A percentile compares a stretch with the other conserved stretches of the same genome.
Evolutionary conservation across 2,797 vertebrate species (phyloP).

Genomic region (Knipowitschia caucasica): DNA sequence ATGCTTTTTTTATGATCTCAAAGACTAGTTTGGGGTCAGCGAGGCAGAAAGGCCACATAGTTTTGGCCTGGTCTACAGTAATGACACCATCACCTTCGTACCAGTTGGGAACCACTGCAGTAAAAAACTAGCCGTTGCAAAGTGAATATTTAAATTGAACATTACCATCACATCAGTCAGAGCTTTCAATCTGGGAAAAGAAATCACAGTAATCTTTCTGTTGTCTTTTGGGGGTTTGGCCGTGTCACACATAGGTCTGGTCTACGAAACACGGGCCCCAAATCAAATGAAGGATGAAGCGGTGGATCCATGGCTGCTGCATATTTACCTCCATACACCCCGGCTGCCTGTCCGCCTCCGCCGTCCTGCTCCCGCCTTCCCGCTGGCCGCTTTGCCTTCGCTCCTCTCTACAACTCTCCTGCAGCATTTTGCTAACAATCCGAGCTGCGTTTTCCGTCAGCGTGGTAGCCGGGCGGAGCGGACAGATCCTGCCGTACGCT

Average conservation of each 20-base stretch:
- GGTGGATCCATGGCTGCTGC: conserved; percentile 40
- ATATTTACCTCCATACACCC: conserved; percentile 94
- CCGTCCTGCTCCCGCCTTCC: conserved; percentile 44
- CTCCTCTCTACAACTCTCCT: conserved; percentile 90
- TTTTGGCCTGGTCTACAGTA: too few relatives aligned
- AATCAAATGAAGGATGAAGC: conserved; percentile 51
- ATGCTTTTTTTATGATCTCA: too few relatives aligned
- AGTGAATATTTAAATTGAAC: conserved; percentile 50
- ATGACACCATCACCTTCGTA: not conserved
- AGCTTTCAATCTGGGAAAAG: conserved; percentile 67
- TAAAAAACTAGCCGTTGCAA: conserved; percentile 17
- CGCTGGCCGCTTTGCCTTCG: conserved; percentile 74
- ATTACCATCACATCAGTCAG: conserved; percentile 69
- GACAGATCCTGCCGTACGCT: conserved; percentile 90
- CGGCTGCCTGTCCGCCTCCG: conserved; percentile 77
- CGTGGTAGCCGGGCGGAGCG: conserved; percentile 88
- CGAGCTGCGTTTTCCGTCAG: conserved; percentile 89
- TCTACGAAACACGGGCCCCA: conserved; percentile 55
- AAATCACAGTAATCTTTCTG: conserved; percentile 26
- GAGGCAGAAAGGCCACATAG: too few relatives aligned
- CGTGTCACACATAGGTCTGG: conserved; percentile 33
- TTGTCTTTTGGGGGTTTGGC: conserved; percentile 16
- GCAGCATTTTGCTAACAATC: conserved; percentile 91
- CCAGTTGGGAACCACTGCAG: conserved; percentile 8
- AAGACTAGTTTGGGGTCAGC: too few relatives aligned